Evolutionary conservation across 2,113 vertebrate genomes (phyloP), one percentile per base, ranked within the genome.

Genomic region (Varanus salvator): DNA sequence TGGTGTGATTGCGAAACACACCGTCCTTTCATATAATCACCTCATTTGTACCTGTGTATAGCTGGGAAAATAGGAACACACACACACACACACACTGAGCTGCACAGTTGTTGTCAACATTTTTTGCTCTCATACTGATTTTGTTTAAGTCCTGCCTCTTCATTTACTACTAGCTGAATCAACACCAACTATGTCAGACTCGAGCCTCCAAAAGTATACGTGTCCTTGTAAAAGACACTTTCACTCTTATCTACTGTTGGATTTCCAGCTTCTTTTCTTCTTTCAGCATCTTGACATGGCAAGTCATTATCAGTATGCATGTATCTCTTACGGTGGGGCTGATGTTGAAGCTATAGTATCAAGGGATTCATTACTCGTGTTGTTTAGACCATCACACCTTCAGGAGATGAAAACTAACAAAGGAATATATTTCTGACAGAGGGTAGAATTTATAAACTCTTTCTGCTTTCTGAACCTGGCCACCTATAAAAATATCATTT

Each of bases 351-450:
- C 50, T 85, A 69, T 64, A 54, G 60, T 21, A 78, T 84, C 72
- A 69, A 85, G 4, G 50, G 82, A 80, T 85, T 77, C 60, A 85
- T 89, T 89, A 89, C 85, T 85, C 50, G 69, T 85, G 74, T 80
- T 54, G 50, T 38, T 44, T 80, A 54, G 88, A 38, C 44, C 31
- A 69, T 23, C 14, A 69, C 75, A 8, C 34, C 23, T 57, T 69
- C 31, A 68, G 72, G 80, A 78, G 83, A 69, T 44, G 48, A 8
- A 54, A 85, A 29, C 82, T 89, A 77, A 54, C 29, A 76, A 77
- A 76, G 31, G 71, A 76, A 66, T 76, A 84, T 27, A 60, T 76
- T 89, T 64, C 38, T 50, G 29, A 8, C 7, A 54, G 23, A 78
- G n/a, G 8, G 50, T 69, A 69, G 48, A 78, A 89, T 84, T 21